Percentiles rank a stretch among this genome's conserved stretches.
Evolutionary conservation across 2,113 vertebrate species (phyloP).

Genomic region (Pygathrix nemaeus): DNA sequence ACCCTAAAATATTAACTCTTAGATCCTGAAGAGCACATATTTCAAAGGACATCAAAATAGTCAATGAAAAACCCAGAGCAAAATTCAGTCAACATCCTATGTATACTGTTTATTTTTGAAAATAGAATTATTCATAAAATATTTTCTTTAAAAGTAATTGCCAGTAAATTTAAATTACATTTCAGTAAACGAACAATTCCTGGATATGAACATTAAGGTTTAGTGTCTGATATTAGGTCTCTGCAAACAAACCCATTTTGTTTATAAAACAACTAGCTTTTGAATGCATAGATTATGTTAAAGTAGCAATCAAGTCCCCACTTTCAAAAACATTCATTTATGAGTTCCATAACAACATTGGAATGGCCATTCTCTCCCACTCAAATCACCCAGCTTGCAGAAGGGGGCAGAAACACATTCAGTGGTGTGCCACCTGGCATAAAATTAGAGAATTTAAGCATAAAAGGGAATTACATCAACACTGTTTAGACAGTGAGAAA

Average conservation of each 20-base stretch:
- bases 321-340: background rate
- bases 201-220: background rate
- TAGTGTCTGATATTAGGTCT: background rate
- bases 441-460: background rate
- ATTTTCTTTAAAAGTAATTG: background rate
- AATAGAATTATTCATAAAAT: background rate
- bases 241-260: background rate
- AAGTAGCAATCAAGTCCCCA: background rate
- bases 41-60: background rate
- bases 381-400: background rate
- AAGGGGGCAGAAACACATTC: background rate
- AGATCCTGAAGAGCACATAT: background rate
- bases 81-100: background rate
- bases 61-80: background rate
- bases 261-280: background rate
- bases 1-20: background rate
- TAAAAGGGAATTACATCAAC: constrained; percentile 14
- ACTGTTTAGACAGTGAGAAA: constrained; percentile 19
- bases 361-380: background rate
- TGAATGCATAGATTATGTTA: background rate
- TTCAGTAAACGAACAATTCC: background rate
- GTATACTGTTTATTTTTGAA: background rate
- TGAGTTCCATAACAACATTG: background rate
- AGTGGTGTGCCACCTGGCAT: background rate
- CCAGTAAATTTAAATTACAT: constrained; percentile 36